Evolutionary conservation across 2,888 invertebrate species (phyloP).

Genomic region (Drosophila lacicola): DNA sequence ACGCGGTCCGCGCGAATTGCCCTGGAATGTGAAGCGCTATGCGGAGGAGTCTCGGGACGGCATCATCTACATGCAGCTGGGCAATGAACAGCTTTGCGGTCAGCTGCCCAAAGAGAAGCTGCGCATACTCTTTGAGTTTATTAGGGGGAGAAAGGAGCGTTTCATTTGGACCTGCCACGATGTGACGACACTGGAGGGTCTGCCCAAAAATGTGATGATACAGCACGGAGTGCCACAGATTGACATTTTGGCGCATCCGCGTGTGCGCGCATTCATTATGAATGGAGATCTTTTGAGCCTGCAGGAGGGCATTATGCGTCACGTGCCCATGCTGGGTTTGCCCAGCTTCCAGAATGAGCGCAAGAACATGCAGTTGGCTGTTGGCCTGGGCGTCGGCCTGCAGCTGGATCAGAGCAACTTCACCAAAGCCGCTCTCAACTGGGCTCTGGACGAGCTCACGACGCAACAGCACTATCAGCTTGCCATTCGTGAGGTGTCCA

Average conservation of each 20-base stretch:
- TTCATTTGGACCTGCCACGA: conserved; percentile 86
- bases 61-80: conserved; percentile 85
- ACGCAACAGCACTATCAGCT: conserved; percentile 78
- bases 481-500: conserved; percentile 81
- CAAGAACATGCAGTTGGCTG: conserved; percentile 78
- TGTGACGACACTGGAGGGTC: conserved; percentile 76
- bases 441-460: conserved; percentile 83
- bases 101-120: conserved; percentile 83
- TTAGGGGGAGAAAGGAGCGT: conserved; percentile 83
- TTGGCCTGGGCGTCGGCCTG: conserved; percentile 79
- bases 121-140: conserved; percentile 81
- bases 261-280: conserved; percentile 84
- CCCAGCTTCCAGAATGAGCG: conserved; percentile 85
- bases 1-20: conserved; percentile 82
- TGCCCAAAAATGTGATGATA: conserved; percentile 85
- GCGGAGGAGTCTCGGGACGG: conserved; percentile 85
- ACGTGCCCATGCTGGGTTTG: conserved; percentile 85
- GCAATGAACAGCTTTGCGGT: conserved; percentile 84
- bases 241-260: conserved; percentile 86
- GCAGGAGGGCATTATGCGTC: conserved; percentile 85
- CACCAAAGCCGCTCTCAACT: conserved; percentile 77
- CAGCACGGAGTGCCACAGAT: conserved; percentile 86
- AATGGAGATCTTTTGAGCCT: conserved; percentile 85
- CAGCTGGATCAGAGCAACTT: conserved; percentile 80
- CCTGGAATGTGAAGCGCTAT: conserved; percentile 84